Conservation (phyloP, 2,888 invertebrate species). For the Ormyrus thymus region DNA sequence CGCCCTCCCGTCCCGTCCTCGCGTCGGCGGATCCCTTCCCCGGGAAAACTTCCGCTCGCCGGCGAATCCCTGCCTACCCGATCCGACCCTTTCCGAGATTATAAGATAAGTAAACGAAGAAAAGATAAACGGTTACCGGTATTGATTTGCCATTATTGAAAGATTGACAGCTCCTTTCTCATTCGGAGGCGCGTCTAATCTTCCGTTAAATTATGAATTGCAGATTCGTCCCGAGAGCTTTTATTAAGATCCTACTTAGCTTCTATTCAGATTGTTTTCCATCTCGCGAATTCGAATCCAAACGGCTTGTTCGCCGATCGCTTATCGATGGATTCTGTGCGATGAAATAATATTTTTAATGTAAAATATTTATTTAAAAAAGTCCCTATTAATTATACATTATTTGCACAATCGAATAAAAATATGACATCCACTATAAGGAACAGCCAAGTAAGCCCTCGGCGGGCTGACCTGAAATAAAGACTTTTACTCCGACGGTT, state of each 20-base stretch:
- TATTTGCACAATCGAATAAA: too few relatives aligned
- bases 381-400: too few relatives aligned
- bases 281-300: too few relatives aligned
- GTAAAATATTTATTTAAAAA: too few relatives aligned
- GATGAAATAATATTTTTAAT: too few relatives aligned
- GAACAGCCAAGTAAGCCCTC: too few relatives aligned
- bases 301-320: too few relatives aligned
- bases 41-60: conserved; percentile 54
- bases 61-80: conserved; percentile 43
- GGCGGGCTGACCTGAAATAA: neutral
- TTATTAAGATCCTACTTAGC: too few relatives aligned
- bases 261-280: too few relatives aligned
- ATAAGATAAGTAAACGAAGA: conserved; percentile 41
- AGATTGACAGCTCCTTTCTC: conserved; percentile 24
- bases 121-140: conserved; percentile 44
- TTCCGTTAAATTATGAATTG: conserved; percentile 12
- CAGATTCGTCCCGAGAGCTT: neutral
- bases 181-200: conserved; percentile 6
- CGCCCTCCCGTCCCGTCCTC: conserved; percentile 5
- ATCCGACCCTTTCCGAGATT: conserved; percentile 40
- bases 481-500: conserved; percentile 1
- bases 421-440: too few relatives aligned
- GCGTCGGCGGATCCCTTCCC: conserved; percentile 50
- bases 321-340: too few relatives aligned
- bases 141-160: conserved; percentile 43